Evolutionary conservation across 2,888 invertebrate genomes (phyloP).

Genomic region (Plagiodera versicolora): DNA sequence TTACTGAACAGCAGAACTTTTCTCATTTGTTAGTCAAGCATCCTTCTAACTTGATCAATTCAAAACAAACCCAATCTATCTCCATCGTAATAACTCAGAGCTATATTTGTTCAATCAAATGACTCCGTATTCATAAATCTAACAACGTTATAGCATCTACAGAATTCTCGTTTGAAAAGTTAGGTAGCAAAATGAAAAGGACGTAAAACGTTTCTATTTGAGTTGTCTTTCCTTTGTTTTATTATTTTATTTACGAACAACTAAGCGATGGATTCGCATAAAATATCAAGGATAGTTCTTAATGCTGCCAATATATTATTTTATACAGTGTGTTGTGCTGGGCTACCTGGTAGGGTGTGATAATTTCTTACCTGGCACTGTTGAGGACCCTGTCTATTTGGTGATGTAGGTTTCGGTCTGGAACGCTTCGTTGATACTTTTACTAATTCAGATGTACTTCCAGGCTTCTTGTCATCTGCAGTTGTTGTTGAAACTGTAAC

Average conservation of each 20-base stretch:
- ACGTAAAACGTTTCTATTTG: background rate
- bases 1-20: background rate
- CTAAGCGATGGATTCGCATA: background rate
- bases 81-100: background rate
- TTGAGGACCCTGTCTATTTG: slow-evolving; percentile 88
- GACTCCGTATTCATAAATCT: background rate
- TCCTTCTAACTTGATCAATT: background rate
- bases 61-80: background rate
- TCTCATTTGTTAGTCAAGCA: background rate
- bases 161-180: background rate
- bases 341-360: no score
- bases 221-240: background rate
- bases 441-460: slow-evolving; percentile 56
- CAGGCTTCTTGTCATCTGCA: slow-evolving; percentile 57
- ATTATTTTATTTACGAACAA: background rate
- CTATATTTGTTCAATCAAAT: background rate
- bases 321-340: no score
- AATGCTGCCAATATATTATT: no score
- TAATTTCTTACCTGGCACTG: slow-evolving; percentile 78
- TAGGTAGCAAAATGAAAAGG: background rate
- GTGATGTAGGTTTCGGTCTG: slow-evolving; percentile 84
- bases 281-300: background rate
- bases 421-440: slow-evolving; percentile 67
- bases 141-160: background rate
- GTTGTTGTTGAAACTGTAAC: slow-evolving; percentile 50